Conservation (phyloP, 2,113 vertebrate genomes). For the Nothocercus nigrocapillus region DNA sequence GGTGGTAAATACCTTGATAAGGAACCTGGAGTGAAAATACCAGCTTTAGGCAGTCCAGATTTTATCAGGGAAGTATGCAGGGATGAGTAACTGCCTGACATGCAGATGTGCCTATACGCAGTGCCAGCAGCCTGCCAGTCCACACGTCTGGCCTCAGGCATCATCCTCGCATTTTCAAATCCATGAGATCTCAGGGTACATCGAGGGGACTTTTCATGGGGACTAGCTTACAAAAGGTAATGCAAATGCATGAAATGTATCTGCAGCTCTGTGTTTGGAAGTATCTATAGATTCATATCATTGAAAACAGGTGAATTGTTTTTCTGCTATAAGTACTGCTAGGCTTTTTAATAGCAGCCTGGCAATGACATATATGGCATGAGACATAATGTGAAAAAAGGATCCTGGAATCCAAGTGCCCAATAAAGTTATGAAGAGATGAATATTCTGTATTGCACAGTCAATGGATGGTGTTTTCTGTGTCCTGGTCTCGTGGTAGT, state of each 20-base stretch:
- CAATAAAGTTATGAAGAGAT: not conserved
- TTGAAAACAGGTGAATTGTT: not conserved
- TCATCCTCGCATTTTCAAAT: not conserved
- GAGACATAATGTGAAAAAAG: not conserved
- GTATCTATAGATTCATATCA: not conserved
- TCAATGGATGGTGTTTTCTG: not conserved
- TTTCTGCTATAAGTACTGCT: not conserved
- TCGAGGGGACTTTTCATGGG: not conserved
- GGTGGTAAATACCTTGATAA: slow-evolving; percentile 71
- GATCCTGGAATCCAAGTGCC: not conserved
- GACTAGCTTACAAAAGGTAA: not conserved
- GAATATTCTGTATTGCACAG: not conserved
- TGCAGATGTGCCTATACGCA: slow-evolving; percentile 46
- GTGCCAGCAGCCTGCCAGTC: slow-evolving; percentile 59
- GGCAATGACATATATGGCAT: not conserved
- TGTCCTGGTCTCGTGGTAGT: not conserved
- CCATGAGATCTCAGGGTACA: not conserved
- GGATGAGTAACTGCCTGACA: slow-evolving; percentile 63
- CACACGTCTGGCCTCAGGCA: slow-evolving; percentile 4
- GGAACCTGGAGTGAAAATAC: slow-evolving; percentile 66
- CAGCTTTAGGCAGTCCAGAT: slow-evolving; percentile 70
- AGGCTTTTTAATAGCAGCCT: rapidly evolving
- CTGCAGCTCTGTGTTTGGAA: not conserved
- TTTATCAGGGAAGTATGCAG: slow-evolving; percentile 66
- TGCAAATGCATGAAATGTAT: not conserved